Evolutionary conservation across 1,140 invertebrate genomes (phyloP).

Genomic region (Drosophila ogumai): DNA sequence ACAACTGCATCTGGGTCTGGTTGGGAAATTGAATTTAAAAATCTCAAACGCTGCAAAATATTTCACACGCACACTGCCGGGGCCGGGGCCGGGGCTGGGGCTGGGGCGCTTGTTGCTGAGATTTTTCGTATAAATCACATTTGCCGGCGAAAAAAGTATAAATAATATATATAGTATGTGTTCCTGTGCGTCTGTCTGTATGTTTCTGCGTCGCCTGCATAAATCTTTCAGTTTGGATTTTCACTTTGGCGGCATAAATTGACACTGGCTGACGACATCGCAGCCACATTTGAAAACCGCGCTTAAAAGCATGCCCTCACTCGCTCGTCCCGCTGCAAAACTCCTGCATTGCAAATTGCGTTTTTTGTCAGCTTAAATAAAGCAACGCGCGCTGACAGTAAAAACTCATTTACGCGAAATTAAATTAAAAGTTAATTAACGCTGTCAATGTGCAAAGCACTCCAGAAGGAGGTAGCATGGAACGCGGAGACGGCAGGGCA

Average conservation of each 20-base stretch:
- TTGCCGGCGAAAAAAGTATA: conserved; percentile 67
- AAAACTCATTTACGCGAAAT: conserved; percentile 83
- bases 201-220: conserved; percentile 49
- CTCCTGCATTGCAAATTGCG: conserved; percentile 63
- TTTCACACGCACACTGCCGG: conserved; percentile 58
- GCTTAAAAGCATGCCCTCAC: conserved; percentile 68
- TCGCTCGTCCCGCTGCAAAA: conserved; percentile 32
- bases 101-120: conserved; percentile 51
- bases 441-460: conserved; percentile 83
- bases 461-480: conserved; percentile 30
- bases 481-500: too few relatives aligned
- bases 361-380: conserved; percentile 71
- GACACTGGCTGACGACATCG: conserved; percentile 69
- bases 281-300: conserved; percentile 75
- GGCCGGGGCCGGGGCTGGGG: too few relatives aligned
- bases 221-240: conserved; percentile 83
- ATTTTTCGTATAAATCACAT: conserved; percentile 80
- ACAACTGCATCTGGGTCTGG: not conserved
- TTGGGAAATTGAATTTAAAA: conserved; percentile 73
- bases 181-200: conserved; percentile 1
- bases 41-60: conserved; percentile 76
- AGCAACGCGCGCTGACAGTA: conserved; percentile 75
- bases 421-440: conserved; percentile 84
- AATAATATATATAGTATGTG: conserved; percentile 63
- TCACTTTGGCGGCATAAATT: conserved; percentile 82